Evolutionary conservation across 2,113 vertebrate species (phyloP), one percentile per base, ranked within the genome.

Genomic region (Apteryx mantelli): DNA sequence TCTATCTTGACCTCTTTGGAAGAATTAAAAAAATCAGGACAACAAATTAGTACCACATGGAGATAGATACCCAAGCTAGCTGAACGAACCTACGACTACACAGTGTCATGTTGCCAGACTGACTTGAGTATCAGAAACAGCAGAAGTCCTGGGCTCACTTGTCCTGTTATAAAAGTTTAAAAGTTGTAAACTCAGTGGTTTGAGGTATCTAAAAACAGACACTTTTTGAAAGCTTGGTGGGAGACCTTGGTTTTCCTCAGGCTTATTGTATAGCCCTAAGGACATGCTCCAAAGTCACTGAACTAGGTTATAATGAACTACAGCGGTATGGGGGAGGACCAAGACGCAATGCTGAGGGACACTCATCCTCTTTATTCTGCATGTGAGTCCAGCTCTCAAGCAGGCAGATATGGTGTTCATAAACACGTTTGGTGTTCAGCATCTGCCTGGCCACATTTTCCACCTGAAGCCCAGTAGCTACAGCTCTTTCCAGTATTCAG

Each of bases 301-400:
- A 17, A 68, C 46, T 1, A 21, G 50, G 38, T n/a, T 53, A 9
- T 17, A 30, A n/a, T 0, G 13, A 50, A 12, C 8, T 8, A 10
- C 15, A 30, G 8, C 28, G 25, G 30, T 34, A 55, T 0, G 1
- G 46, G 0, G 1, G 73, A 63, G 38, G 53, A n/a, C 18, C 50
- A 66, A 38, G 40, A 13, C 1, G 15, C 19, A 56, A 75, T 80
- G 17, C 80, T 20, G 28, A 75, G 28, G 42, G 7, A 36, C 11
- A 1, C 5, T 46, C 40, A 13, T 2, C 6, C 24, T 44, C 73
- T 71, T 55, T 53, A 11, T 36, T 36, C 50, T 53, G 40, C 30
- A 18, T 11, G 1, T 0, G 0, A 8, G 20, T 42, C 38, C 63
- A 85, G 19, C 48, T 42, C 20, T 34, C 60, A 74, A 44, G 1